Base-by-base conservation (phyloP, 2,797 vertebrate species). In the Coreius guichenoti region DNA sequence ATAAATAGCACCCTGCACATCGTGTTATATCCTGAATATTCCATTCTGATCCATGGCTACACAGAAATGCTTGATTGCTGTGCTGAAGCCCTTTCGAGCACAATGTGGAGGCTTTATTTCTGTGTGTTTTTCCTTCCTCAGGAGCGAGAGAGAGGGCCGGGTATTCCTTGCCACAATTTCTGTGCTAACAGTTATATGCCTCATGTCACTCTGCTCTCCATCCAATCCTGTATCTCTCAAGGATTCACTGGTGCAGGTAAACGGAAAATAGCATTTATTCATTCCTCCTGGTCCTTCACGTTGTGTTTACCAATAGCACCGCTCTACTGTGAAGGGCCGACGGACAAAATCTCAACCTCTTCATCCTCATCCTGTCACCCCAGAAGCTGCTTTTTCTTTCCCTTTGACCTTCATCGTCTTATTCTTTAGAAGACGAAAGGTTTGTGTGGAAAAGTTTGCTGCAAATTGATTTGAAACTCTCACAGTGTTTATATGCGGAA, bases 221-320 rank as follows among this genome's bases (percentile, higher is more conserved):
- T 74, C 84, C 84, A 85, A 73, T 68, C 76, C 65, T 45, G 47
- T 86, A 76, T 87, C 82, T 75, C 85, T 89, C 84, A 80, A 79
- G 77, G 84, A 88, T 76, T 77, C 86, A 81, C 84, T 69, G 39
- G 85, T 87, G 90, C 88, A 87, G 67, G 85, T 56, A 89, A 86
- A 90, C 84, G 83, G 83, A 90, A 90, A 90, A 89, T 87, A 65
- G 70, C 65, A 88, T 89, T 90, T 89, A 83, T 87, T 83, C 39
- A 75, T 84, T 69, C 80, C 70, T 81, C 69, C 75, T 36, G 43
- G 86, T 80, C 78, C 77, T 72, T 75, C 39, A 70, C 17, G 49
- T 88, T 79, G 80, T 81, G 77, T 81, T 86, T 88, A 88, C 86
- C 83, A 78, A 73, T 80, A 56, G 23, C n/a, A 39, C 69, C 17